A percentile compares a stretch with the other conserved stretches of the same genome.
Evolutionary conservation across 2,797 vertebrate species (phyloP).

Genomic region (Alca torda): DNA sequence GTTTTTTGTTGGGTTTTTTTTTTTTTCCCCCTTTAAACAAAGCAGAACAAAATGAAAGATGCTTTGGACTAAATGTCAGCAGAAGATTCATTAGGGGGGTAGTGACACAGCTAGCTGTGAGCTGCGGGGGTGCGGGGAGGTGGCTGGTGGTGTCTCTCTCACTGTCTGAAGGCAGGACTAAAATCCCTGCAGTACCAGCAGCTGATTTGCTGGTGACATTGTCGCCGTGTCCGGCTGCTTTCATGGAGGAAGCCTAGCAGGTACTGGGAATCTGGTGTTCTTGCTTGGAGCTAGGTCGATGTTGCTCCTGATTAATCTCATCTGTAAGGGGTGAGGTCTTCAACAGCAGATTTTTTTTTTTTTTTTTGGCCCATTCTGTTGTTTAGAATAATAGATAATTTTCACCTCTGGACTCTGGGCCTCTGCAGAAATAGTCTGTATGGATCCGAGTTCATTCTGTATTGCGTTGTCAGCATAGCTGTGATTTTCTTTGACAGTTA

Average conservation of each 20-base stretch:
- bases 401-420: constrained; percentile 48
- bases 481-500: constrained; percentile 69
- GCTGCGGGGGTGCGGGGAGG: constrained; percentile 12
- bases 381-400: constrained; percentile 64
- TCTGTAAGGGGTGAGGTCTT: constrained; percentile 62
- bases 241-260: constrained; percentile 49
- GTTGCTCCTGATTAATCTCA: constrained; percentile 73
- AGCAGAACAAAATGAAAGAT: background rate
- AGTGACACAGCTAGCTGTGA: constrained; percentile 18
- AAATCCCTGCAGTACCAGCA: constrained; percentile 20
- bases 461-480: constrained; percentile 72
- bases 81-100: constrained; percentile 27
- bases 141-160: constrained; percentile 27
- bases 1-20: background rate
- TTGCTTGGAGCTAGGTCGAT: constrained; percentile 62
- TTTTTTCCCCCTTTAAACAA: constrained; percentile 11
- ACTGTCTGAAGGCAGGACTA: constrained; percentile 43
- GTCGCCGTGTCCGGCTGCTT: constrained; percentile 43
- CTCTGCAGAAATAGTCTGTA: constrained; percentile 63
- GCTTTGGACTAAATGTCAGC: constrained; percentile 61
- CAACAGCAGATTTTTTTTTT: constrained; percentile 5
- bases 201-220: constrained; percentile 55
- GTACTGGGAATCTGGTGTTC: background rate
- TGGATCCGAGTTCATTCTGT: constrained; percentile 66
- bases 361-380: constrained; percentile 26